Percentiles rank a stretch among this genome's conserved stretches.
phyloP scores from a whole-genome alignment of 2,888 invertebrate genomes.

The Acrobasis repandana region DNA sequence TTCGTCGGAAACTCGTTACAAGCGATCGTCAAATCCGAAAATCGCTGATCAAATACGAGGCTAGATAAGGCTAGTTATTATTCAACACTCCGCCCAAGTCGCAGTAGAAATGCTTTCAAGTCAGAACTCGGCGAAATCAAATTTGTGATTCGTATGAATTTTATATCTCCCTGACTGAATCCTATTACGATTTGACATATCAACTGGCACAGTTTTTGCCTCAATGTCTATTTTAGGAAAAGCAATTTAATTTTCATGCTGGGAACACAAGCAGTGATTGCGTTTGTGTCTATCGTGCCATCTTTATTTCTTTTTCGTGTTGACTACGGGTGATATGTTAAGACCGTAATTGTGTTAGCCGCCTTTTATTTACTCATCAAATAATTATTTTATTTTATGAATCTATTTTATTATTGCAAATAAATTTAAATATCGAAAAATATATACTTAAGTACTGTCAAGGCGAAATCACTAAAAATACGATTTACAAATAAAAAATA shows the following conservation, averaged over 20 bases:
- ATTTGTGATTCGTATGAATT: slow-evolving; percentile 16
- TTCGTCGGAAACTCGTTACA: not conserved
- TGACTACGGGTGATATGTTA: too few species aligned
- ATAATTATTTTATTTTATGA: too few species aligned
- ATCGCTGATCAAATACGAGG: slow-evolving; percentile 1
- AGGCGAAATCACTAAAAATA: too few species aligned
- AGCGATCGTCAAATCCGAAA: not conserved
- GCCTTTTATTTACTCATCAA: too few species aligned
- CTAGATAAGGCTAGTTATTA: slow-evolving; percentile 14
- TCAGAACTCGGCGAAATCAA: slow-evolving; percentile 19
- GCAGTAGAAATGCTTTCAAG: slow-evolving; percentile 18
- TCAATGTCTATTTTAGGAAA: slow-evolving; percentile 16
- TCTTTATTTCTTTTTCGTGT: slow-evolving; percentile 10
- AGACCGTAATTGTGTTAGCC: too few species aligned
- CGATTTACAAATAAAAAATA: too few species aligned
- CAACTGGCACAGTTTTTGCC: slow-evolving; percentile 17
- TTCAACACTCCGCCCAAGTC: slow-evolving; percentile 10
- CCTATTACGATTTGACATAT: slow-evolving; percentile 21
- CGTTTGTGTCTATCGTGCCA: not conserved
- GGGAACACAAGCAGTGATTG: slow-evolving; percentile 7
- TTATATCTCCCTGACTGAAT: slow-evolving; percentile 18
- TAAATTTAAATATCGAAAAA: too few species aligned
- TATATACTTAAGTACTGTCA: too few species aligned
- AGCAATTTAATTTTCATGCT: slow-evolving; percentile 6
- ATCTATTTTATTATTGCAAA: too few species aligned